phyloP scores from a whole-genome alignment of 92 coral and sea anemone species.

The Phenganax stokvisi region DNA sequence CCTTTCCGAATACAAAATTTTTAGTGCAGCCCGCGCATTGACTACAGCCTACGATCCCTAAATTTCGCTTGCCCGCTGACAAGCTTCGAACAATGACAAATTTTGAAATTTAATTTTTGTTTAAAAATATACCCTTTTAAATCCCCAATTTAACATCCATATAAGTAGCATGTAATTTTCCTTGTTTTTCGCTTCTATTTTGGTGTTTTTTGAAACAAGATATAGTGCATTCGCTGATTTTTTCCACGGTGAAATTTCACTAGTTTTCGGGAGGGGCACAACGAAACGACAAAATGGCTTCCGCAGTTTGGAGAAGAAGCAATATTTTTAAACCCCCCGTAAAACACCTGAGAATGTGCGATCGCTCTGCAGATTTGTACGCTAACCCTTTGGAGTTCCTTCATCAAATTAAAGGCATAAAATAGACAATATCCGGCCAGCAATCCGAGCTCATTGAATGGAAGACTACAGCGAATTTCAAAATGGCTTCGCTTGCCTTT shows the following conservation, averaged over 20 bases:
- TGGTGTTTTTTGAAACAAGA: not conserved
- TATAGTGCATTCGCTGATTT: not conserved
- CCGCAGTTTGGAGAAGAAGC: slow-evolving; percentile 22
- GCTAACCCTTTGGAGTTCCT: not conserved
- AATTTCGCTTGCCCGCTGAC: not conserved
- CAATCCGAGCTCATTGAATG: not conserved
- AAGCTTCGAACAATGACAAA: slow-evolving; percentile 1
- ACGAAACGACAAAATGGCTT: slow-evolving; percentile 23
- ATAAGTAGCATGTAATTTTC: not conserved
- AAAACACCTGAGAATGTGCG: not conserved
- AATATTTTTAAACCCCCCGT: slow-evolving; percentile 39
- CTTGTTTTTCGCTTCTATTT: not conserved
- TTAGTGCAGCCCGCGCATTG: not conserved
- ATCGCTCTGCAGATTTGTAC: not conserved
- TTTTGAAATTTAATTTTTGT: not conserved
- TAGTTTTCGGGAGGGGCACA: slow-evolving; percentile 40
- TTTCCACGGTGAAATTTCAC: slow-evolving; percentile 8
- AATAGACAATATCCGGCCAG: too few species aligned
- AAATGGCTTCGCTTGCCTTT: not conserved
- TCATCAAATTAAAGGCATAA: not conserved
- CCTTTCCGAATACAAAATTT: too few species aligned
- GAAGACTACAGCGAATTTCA: not conserved
- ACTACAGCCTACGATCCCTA: not conserved
- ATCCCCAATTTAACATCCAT: not conserved
- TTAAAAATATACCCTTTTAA: not conserved